Percentiles rank a stretch among this genome's conserved stretches.
These are phyloP conservation scores for Peromyscus aztecus DNA, from an alignment of 2,797 vertebrate species.

Conservation along the genomic window DNA sequence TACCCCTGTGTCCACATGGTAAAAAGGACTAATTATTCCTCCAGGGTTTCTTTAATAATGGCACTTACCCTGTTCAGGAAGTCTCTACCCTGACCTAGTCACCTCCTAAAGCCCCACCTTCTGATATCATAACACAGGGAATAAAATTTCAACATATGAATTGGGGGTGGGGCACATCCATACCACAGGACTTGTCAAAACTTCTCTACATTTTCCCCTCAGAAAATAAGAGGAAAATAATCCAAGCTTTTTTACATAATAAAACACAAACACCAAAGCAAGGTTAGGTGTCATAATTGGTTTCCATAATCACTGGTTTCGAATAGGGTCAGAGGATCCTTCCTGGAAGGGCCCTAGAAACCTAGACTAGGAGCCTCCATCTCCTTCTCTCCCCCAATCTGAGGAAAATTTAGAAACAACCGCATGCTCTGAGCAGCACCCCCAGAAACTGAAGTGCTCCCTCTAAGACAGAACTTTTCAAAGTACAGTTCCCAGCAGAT, in stretches of 20 bases:
- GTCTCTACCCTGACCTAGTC: neutral
- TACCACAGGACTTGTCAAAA: neutral
- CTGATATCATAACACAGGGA: neutral
- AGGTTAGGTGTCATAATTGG: neutral
- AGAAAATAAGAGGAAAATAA: neutral
- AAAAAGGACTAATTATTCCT: neutral
- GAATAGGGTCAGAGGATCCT: neutral
- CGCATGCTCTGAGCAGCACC: neutral
- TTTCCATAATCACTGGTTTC: neutral
- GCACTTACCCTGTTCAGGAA: neutral
- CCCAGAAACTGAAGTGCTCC: neutral
- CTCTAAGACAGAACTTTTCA: neutral
- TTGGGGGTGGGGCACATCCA: neutral
- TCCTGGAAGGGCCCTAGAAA: neutral
- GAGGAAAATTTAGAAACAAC: neutral
- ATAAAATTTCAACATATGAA: neutral
- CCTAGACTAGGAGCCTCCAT: neutral
- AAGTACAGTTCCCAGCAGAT: neutral
- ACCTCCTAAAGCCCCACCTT: neutral
- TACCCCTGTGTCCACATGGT: neutral
- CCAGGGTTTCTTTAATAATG: neutral
- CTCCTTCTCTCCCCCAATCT: neutral
- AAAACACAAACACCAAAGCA: conserved; percentile 8
- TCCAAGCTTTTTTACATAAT: neutral
- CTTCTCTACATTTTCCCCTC: neutral